These are phyloP conservation scores for Myotis pilosus DNA, from an alignment of 2,797 vertebrate species.

Conservation along the genomic window DNA sequence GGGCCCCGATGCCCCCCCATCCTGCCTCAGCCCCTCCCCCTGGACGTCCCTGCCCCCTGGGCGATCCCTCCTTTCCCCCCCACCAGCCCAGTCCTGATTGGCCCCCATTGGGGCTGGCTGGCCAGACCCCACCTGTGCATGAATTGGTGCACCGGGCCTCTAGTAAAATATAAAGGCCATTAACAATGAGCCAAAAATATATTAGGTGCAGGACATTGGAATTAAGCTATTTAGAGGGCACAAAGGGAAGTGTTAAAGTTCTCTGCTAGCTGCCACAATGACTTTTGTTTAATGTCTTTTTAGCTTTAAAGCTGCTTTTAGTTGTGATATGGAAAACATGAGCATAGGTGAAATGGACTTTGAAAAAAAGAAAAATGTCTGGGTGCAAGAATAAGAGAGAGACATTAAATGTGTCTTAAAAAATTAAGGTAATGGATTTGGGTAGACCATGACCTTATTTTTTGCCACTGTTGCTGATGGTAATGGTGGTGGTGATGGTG, in stretches of 20 bases:
- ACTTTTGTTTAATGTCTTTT: neutral
- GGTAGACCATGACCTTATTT: neutral
- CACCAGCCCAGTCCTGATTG: too few relatives aligned
- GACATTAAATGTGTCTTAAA: neutral
- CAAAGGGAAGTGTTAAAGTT: neutral
- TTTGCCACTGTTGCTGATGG: neutral
- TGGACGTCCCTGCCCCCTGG: accelerated
- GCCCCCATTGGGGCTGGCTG: too few relatives aligned
- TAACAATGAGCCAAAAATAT: neutral
- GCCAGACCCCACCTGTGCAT: too few relatives aligned
- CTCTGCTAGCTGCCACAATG: neutral
- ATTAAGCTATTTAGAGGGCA: neutral
- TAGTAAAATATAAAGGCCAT: neutral
- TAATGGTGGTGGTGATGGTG: neutral
- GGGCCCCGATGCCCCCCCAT: too few relatives aligned
- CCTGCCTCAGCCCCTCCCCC: too few relatives aligned
- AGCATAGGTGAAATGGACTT: neutral
- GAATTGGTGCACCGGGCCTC: too few relatives aligned
- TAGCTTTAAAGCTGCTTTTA: neutral
- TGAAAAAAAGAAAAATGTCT: neutral
- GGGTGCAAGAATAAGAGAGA: neutral
- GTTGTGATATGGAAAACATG: neutral
- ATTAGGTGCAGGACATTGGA: neutral
- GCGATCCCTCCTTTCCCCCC: too few relatives aligned
- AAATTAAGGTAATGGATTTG: neutral